Evolutionary conservation across 2,797 vertebrate genomes (phyloP).

Genomic region (Carapus acus): DNA sequence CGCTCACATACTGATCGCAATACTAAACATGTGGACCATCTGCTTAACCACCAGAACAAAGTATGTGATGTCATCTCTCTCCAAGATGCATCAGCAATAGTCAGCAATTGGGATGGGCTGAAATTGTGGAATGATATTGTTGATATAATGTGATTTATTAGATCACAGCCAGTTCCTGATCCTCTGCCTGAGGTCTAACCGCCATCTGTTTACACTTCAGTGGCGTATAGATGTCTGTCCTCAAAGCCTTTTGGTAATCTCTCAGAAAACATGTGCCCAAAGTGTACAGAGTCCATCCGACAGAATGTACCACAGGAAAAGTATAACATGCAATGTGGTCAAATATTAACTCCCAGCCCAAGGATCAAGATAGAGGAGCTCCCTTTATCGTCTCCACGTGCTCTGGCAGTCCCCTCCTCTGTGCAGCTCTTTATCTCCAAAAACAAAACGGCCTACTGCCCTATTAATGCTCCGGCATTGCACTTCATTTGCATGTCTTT

Average conservation of each 20-base stretch:
- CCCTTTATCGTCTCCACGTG: background rate
- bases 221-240: background rate
- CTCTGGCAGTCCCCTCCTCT: constrained; percentile 4
- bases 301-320: background rate
- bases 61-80: no score
- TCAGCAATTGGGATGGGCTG: no score
- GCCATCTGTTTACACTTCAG: constrained; percentile 5
- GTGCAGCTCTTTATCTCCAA: constrained; percentile 4
- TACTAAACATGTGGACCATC: no score
- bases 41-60: no score
- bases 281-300: background rate
- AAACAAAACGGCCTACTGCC: constrained; percentile 36
- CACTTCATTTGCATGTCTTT: constrained; percentile 4
- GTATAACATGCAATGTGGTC: constrained; percentile 7
- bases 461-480: constrained; percentile 11
- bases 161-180: background rate
- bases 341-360: constrained; percentile 46
- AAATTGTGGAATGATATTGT: no score
- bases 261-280: background rate
- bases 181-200: background rate
- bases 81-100: no score
- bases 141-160: background rate
- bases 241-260: no score
- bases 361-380: background rate
- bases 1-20: no score